Percentiles rank a stretch among this genome's conserved stretches.
These are phyloP conservation scores for Oxyscelio sp. DNA, from an alignment of 2,888 invertebrate species.

Conservation along the genomic window DNA sequence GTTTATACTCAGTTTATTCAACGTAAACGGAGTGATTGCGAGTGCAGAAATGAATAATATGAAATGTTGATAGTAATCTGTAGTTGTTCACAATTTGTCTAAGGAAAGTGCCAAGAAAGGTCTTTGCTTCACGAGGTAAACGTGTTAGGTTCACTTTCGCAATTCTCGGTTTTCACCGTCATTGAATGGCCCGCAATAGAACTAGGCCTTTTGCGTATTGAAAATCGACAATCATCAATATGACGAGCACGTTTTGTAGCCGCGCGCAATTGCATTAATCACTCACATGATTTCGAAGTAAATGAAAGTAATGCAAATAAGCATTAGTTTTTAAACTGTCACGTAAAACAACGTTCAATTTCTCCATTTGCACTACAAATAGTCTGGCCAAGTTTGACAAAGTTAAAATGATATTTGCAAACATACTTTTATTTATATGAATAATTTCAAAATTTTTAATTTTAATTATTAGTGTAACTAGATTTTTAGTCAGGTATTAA, in stretches of 20 bases:
- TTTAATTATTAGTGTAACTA: too few species aligned
- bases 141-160: constrained; percentile 85
- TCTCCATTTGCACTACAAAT: constrained; percentile 7
- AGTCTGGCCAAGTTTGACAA: too few species aligned
- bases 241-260: constrained; percentile 72
- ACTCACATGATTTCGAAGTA: constrained; percentile 39
- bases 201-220: constrained; percentile 73
- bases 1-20: constrained; percentile 19
- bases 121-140: constrained; percentile 26
- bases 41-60: constrained; percentile 16
- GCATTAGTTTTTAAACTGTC: background rate
- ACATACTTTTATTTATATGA: too few species aligned
- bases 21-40: background rate
- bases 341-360: background rate
- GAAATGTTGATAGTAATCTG: constrained; percentile 33
- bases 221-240: constrained; percentile 76
- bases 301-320: constrained; percentile 56
- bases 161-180: constrained; percentile 78
- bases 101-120: constrained; percentile 60
- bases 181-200: constrained; percentile 65
- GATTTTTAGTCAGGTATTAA: too few species aligned
- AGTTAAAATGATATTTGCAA: too few species aligned
- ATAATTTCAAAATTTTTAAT: too few species aligned
- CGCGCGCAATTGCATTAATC: constrained; percentile 63
- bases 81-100: constrained; percentile 35